Base-by-base conservation (phyloP, 2,888 invertebrate species). In the Athalia rosae region DNA sequence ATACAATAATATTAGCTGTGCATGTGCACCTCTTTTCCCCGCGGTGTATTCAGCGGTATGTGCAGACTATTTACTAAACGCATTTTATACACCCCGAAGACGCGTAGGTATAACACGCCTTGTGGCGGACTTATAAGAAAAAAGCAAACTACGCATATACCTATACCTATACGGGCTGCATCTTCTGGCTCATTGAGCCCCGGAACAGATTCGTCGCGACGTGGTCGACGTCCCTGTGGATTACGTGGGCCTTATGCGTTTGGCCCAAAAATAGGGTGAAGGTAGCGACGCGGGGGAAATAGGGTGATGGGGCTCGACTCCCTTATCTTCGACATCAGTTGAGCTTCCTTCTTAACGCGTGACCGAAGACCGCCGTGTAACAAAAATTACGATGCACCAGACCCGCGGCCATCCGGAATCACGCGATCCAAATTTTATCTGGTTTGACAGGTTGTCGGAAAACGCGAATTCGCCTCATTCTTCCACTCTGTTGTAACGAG, bases 311-410 rank as follows among this genome's bases (percentile, higher is more conserved):
- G 81, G 81, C 83, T 82, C 83, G 81, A 82, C 83, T 82, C 82
- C 79, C 85, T 89, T 89, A 88, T 89, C 88, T 88, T 88, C 80
- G 85, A 86, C 88, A 88, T 88, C 89, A 87, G 84, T 83, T 83
- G 85, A 88, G 87, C 88, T 89, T 89, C 88, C 87, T 87, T 88
- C 88, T 88, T 88, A 89, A 89, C 88, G 87, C 87, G 84, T 87
- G 88, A 89, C 85, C 88, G 87, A 84, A 86, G 85, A 87, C 86
- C 82, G 81, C 71, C 67, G 77, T 71, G 71, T 71, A 69, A 50
- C 50, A 48, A 61, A 74, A 74, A 77, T 80, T 81, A 80, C 59
- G 76, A 76, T 45, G 8, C 9, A 15, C 7, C 5, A 48, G 47
- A 15, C n/a, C 45, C 9, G 15, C n/a, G 47, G 9, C 47, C 8